Evolutionary conservation across 1,140 invertebrate genomes (phyloP).

Genomic region (Uloborus diversus): DNA sequence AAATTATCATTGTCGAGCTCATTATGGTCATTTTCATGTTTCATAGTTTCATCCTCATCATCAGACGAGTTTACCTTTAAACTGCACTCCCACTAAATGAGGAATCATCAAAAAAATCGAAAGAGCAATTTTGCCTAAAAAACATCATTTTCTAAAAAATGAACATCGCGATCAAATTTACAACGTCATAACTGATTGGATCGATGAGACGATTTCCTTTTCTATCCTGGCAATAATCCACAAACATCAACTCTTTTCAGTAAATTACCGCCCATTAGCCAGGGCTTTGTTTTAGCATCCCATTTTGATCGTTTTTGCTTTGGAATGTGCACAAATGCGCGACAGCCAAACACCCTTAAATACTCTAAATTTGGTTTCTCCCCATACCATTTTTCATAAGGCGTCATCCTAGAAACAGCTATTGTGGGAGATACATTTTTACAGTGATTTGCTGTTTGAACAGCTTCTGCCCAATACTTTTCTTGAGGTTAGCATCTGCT

Average conservation of each 20-base stretch:
- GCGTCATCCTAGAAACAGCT: constrained; percentile 61
- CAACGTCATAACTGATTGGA: constrained; percentile 9
- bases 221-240: constrained; percentile 64
- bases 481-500: constrained; percentile 62
- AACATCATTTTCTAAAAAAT: constrained; percentile 26
- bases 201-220: constrained; percentile 63
- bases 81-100: constrained; percentile 7
- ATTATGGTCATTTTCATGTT: neutral
- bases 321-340: constrained; percentile 64
- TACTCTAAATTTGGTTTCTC: constrained; percentile 67
- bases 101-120: neutral
- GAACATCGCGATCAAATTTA: constrained; percentile 9
- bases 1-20: neutral
- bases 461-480: constrained; percentile 67
- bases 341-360: constrained; percentile 68
- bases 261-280: too few relatives aligned
- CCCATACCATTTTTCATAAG: constrained; percentile 65
- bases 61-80: neutral
- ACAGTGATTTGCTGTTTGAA: constrained; percentile 64
- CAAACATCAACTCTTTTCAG: constrained; percentile 62
- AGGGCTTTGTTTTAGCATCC: constrained; percentile 64
- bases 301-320: constrained; percentile 63
- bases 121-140: neutral
- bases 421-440: constrained; percentile 62
- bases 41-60: neutral